Percentiles rank a stretch among this genome's conserved stretches.
Evolutionary conservation across 2,797 vertebrate genomes (phyloP).

Genomic region (Lates japonicus): DNA sequence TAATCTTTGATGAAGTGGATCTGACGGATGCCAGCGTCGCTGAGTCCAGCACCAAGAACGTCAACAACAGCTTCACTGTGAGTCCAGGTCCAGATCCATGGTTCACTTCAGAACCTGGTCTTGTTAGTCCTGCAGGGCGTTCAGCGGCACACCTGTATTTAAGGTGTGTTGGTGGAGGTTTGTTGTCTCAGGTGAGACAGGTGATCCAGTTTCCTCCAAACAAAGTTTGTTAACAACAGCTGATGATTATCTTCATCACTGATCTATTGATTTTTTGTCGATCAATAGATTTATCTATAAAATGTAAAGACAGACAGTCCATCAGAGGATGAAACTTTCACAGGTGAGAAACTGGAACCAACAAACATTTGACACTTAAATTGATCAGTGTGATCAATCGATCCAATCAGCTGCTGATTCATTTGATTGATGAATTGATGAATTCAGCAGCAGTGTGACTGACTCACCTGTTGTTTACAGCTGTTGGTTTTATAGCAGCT

Average conservation of each 20-base stretch:
- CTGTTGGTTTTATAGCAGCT: not conserved
- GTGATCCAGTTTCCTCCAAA: not conserved
- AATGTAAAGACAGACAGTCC: not conserved
- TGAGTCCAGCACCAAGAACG: constrained; percentile 98
- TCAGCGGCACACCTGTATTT: not conserved
- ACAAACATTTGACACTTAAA: not conserved
- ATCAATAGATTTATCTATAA: not conserved
- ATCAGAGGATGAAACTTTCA: not conserved
- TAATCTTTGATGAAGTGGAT: constrained; percentile 98
- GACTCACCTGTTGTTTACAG: not conserved
- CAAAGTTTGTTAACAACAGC: not conserved
- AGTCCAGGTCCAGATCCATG: constrained; percentile 59
- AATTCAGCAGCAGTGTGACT: too few species aligned
- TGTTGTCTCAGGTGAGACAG: not conserved
- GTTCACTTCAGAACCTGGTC: not conserved
- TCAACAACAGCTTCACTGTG: constrained; percentile 99
- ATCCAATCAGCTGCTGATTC: too few species aligned
- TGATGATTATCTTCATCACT: too few species aligned
- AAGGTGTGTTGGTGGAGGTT: not conserved
- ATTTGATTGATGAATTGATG: too few species aligned
- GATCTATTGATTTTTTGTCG: too few species aligned
- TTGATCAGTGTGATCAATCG: too few species aligned
- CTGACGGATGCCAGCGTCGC: constrained; percentile 97
- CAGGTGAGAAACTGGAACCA: not conserved
- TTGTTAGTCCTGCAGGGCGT: too few species aligned